phyloP scores from a whole-genome alignment of 1,140 invertebrate species.

The Zaprionus ghesquierei region DNA sequence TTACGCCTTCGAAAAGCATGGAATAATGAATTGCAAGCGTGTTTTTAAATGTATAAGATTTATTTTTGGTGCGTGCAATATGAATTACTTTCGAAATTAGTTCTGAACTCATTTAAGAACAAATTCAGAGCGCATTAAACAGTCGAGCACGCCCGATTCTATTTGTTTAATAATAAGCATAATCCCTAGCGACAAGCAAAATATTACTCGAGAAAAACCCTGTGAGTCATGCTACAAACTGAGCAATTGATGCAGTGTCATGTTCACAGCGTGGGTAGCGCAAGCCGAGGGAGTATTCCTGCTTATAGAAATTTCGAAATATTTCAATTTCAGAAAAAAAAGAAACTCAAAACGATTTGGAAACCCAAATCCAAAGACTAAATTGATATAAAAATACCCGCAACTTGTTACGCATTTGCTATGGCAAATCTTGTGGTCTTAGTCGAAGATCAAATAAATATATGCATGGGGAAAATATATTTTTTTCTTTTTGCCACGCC shows the following conservation, averaged over 20 bases:
- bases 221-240: background rate
- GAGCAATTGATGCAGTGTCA: background rate
- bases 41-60: too few relatives aligned
- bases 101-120: too few relatives aligned
- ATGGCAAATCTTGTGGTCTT: background rate
- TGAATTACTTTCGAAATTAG: too few relatives aligned
- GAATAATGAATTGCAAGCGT: too few relatives aligned
- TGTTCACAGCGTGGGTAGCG: background rate
- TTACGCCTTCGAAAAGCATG: too few relatives aligned
- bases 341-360: background rate
- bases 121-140: too few relatives aligned
- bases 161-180: background rate
- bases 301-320: background rate
- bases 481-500: background rate
- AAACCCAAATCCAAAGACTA: background rate
- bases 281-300: too few relatives aligned
- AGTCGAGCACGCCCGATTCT: too few relatives aligned
- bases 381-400: background rate
- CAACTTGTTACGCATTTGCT: background rate
- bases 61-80: too few relatives aligned
- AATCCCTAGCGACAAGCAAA: constrained; percentile 7
- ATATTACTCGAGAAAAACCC: constrained; percentile 3
- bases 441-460: background rate
- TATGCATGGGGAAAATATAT: background rate
- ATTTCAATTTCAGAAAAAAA: background rate